Conservation (phyloP, 2,113 vertebrate genomes). For the Mesoclemmys tuberculata region DNA sequence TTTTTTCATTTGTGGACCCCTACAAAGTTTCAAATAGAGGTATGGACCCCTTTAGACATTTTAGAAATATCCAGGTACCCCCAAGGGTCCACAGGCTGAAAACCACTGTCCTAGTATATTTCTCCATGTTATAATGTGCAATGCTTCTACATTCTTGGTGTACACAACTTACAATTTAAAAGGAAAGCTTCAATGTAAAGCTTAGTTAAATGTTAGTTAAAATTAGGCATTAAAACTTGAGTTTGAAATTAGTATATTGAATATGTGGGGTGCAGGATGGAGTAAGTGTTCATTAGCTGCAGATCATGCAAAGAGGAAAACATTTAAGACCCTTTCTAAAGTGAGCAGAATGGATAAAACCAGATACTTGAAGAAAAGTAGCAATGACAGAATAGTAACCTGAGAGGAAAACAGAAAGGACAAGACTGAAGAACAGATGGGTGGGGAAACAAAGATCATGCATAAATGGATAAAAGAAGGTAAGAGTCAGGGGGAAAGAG, state of each 20-base stretch:
- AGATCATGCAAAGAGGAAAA: not conserved
- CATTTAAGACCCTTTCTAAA: not conserved
- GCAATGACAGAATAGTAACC: not conserved
- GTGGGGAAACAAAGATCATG: not conserved
- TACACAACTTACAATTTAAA: not conserved
- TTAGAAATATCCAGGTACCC: not conserved
- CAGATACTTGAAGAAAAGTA: not conserved
- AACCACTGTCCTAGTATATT: not conserved
- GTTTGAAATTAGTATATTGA: not conserved
- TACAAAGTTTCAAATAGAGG: not conserved
- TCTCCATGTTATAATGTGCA: not conserved
- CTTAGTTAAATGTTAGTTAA: not conserved
- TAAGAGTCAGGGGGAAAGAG: accelerated
- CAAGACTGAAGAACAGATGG: not conserved
- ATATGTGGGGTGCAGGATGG: not conserved
- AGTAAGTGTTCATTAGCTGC: not conserved
- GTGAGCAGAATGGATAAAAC: not conserved
- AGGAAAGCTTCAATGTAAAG: not conserved
- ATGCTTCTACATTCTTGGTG: not conserved
- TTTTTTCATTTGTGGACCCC: not conserved
- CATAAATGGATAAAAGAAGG: not conserved
- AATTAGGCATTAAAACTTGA: not conserved
- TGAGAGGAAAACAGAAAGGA: not conserved
- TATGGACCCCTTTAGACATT: not conserved
- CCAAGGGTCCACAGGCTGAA: not conserved